Evolutionary conservation across 2,113 vertebrate species (phyloP).

Genomic region (Perca schrenkii): DNA sequence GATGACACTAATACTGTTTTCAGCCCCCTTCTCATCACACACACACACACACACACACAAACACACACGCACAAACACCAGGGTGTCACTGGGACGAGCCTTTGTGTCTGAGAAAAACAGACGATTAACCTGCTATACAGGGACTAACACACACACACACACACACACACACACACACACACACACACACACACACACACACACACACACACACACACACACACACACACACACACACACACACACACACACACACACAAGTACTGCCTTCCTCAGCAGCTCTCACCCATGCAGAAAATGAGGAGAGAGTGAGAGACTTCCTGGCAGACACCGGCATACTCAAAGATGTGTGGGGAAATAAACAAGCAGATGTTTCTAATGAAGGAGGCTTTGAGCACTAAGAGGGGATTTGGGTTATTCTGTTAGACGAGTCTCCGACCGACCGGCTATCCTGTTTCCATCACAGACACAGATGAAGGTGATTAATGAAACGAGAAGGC

Average conservation of each 20-base stretch:
- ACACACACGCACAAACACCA: conserved; percentile 49
- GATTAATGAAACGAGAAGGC: conserved; percentile 59
- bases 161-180: conserved; percentile 16
- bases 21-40: conserved; percentile 56
- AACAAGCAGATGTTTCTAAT: conserved; percentile 78
- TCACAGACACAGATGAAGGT: conserved; percentile 60
- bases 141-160: not conserved
- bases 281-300: conserved; percentile 25
- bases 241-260: not conserved
- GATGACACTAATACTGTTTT: conserved; percentile 84
- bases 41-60: conserved; percentile 50
- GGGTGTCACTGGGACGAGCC: conserved; percentile 61
- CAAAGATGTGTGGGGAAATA: conserved; percentile 47
- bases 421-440: conserved; percentile 18
- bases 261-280: conserved; percentile 32
- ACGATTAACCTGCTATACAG: conserved; percentile 56
- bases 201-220: not conserved
- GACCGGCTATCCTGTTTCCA: conserved; percentile 22
- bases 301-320: conserved; percentile 37
- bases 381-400: conserved; percentile 66
- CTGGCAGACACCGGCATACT: conserved; percentile 33
- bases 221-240: not conserved
- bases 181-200: conserved; percentile 16
- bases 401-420: conserved; percentile 66
- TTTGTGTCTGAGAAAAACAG: conserved; percentile 79